Evolutionary conservation across 2,113 vertebrate species (phyloP), one percentile per base, ranked within the genome.

Genomic region (Cottus gobio): DNA sequence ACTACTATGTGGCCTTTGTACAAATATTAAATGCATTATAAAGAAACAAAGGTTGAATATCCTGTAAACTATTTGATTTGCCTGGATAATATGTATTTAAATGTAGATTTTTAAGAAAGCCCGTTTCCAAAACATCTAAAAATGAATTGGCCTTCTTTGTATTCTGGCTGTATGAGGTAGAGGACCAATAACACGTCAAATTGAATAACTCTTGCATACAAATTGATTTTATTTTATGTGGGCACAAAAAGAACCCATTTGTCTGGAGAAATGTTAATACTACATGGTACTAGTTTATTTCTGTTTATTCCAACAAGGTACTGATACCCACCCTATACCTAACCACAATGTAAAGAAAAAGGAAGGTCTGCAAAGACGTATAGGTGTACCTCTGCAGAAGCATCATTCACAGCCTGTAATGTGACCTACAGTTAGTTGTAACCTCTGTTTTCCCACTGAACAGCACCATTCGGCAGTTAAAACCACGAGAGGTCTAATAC

Each of bases 401-500:
- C 42, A 12, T 57, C 3, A 26, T 11, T 56, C 39, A 36, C 15
- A 46, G 20, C 37, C 37, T 58, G 52, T 76, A 48, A 42, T 39
- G 11, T 34, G 26, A 75, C 22, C 52, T 26, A 3, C 7, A 42
- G 52, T 48, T 61, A 42, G 34, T 46, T 61, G 22, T 20, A 1
- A 5, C 16, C 39, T 46, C 18, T 20, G 26, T 31, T 60, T 24
- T 34, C 37, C 26, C 26, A 20, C 24, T n/a, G n/a, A n/a, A n/a
- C n/a, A n/a, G n/a, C n/a, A n/a, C n/a, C n/a, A n/a, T n/a, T n/a
- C n/a, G n/a, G n/a, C n/a, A n/a, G n/a, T n/a, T n/a, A 20, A 65
- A 66, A 6, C 65, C 28, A 7, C 9, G 28, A 64, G 62, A 65
- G 12, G 36, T 20, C 34, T 56, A 63, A 64, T 62, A 81, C 46